Evolutionary conservation across 2,888 invertebrate genomes (phyloP).

Genomic region (Erynnis tages): DNA sequence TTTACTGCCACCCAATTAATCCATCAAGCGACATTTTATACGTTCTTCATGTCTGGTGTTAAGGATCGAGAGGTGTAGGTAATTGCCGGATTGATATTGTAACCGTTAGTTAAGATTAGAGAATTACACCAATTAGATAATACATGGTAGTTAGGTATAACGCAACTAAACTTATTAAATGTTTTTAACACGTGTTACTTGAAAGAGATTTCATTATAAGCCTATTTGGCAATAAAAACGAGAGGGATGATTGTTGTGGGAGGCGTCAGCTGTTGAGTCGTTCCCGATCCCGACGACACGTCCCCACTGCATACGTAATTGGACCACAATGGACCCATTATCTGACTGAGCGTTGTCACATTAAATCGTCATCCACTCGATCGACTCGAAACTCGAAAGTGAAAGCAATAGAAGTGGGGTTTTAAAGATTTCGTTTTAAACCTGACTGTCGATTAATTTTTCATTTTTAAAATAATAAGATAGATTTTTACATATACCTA

Average conservation of each 20-base stretch:
- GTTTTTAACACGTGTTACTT: constrained; percentile 2
- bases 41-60: too few species aligned
- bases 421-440: background rate
- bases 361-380: constrained; percentile 66
- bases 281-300: too few species aligned
- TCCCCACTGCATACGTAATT: constrained; percentile 44
- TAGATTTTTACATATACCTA: too few species aligned
- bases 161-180: background rate
- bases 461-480: too few species aligned
- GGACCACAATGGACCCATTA: constrained; percentile 59
- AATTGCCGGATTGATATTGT: too few species aligned
- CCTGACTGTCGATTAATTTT: too few species aligned
- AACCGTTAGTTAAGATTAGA: too few species aligned
- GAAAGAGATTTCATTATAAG: constrained; percentile 16
- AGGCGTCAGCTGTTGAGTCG: constrained; percentile 59
- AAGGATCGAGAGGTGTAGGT: too few species aligned
- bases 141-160: too few species aligned
- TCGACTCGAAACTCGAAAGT: constrained; percentile 60
- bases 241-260: constrained; percentile 38
- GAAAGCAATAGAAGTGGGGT: constrained; percentile 34
- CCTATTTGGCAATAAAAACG: constrained; percentile 36
- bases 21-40: too few species aligned
- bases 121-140: too few species aligned
- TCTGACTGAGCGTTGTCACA: constrained; percentile 66
- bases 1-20: too few species aligned